Evolutionary conservation across 2,797 vertebrate genomes (phyloP).

Genomic region (Apogon talboti): DNA sequence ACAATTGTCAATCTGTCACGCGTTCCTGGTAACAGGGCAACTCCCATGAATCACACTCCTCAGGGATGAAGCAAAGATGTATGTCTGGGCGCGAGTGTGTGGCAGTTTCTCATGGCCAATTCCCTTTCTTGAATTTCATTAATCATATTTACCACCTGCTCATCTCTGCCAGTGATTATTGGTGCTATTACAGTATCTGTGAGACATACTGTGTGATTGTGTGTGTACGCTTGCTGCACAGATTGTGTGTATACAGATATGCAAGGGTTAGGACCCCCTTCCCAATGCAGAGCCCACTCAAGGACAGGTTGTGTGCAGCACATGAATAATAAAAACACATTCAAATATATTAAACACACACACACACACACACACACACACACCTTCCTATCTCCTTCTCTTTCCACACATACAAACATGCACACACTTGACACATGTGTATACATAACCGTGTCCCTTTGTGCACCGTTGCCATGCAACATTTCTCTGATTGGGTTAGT

Average conservation of each 20-base stretch:
- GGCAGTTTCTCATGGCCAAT: conserved; percentile 46
- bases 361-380: conserved; percentile 25
- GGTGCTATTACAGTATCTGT: conserved; percentile 31
- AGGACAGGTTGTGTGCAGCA: conserved; percentile 35
- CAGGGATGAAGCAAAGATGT: conserved; percentile 29
- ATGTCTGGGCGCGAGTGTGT: conserved; percentile 21
- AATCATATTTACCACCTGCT: conserved; percentile 56
- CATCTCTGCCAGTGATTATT: conserved; percentile 16
- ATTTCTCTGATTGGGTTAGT: conserved; percentile 87
- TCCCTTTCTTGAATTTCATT: conserved; percentile 52
- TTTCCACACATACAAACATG: conserved; percentile 60
- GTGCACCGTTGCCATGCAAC: conserved; percentile 87
- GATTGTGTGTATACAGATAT: not conserved
- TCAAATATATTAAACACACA: conserved; percentile 26
- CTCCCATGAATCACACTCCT: conserved; percentile 46
- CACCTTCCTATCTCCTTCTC: conserved; percentile 36
- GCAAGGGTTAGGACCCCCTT: conserved; percentile 26
- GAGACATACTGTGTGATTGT: conserved; percentile 3
- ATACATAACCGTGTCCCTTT: conserved; percentile 76
- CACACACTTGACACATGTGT: conserved; percentile 69
- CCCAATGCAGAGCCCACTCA: conserved; percentile 38
- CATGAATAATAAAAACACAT: conserved; percentile 39
- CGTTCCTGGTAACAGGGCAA: conserved; percentile 51
- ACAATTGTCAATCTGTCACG: conserved; percentile 55
- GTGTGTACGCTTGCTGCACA: conserved; percentile 14